A percentile compares a stretch with the other conserved stretches of the same genome.
phyloP scores from a whole-genome alignment of 2,888 invertebrate genomes.

The Drosophila aldrichi region DNA sequence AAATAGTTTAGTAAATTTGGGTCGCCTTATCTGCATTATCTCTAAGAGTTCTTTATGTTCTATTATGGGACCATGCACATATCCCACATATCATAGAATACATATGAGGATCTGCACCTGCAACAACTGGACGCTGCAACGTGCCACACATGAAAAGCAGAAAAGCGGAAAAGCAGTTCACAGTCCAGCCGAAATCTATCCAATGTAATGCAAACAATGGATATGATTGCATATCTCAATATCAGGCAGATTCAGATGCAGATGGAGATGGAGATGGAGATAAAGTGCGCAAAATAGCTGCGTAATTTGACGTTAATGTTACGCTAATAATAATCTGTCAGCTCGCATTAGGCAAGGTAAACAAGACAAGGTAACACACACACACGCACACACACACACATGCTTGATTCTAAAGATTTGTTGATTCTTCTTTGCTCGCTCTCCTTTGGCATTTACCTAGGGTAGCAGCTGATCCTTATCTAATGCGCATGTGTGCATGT shows the following conservation, averaged over 20 bases:
- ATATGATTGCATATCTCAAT: neutral
- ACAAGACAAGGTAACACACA: slow-evolving; percentile 23
- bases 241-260: slow-evolving; percentile 21
- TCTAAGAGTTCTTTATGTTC: neutral
- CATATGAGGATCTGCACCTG: slow-evolving; percentile 21
- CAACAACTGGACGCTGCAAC: neutral
- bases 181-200: slow-evolving; percentile 21
- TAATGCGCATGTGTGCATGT: slow-evolving; percentile 27
- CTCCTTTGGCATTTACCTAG: neutral
- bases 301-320: slow-evolving; percentile 83
- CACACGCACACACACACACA: slow-evolving; percentile 19
- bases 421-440: neutral
- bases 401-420: slow-evolving; percentile 21
- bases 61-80: neutral
- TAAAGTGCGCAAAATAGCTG: slow-evolving; percentile 78
- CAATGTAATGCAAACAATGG: slow-evolving; percentile 20
- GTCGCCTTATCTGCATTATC: neutral
- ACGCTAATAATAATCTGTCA: slow-evolving; percentile 84
- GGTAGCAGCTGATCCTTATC: slow-evolving; percentile 58
- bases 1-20: neutral
- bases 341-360: slow-evolving; percentile 66
- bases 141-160: slow-evolving; percentile 11
- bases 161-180: slow-evolving; percentile 13
- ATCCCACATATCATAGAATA: neutral
- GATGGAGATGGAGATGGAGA: slow-evolving; percentile 42